Conservation (phyloP, 2,888 invertebrate genomes). For the Onthophagus sagittarius region DNA sequence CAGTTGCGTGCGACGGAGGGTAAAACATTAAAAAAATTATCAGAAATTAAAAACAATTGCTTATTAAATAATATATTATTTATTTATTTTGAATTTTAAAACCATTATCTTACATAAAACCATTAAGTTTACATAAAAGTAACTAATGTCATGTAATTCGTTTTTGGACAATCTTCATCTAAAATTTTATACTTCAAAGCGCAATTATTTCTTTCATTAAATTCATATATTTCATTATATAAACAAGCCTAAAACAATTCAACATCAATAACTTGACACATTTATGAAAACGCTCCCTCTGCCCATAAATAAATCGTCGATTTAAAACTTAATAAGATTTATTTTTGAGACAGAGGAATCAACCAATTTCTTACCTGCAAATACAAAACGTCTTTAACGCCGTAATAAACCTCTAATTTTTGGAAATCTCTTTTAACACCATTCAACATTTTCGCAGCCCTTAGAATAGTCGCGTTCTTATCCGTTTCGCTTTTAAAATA, state of each 20-base stretch:
- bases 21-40: no score
- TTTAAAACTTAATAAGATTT: no score
- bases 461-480: constrained; percentile 52
- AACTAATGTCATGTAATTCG: constrained; percentile 42
- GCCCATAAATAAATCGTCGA: background rate
- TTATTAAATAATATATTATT: no score
- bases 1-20: no score
- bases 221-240: constrained; percentile 69
- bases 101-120: background rate
- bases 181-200: constrained; percentile 76
- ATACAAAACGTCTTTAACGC: constrained; percentile 70
- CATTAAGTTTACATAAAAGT: background rate
- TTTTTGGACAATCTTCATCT: constrained; percentile 66
- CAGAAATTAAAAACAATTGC: no score
- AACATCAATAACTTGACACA: no score
- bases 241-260: constrained; percentile 60
- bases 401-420: constrained; percentile 71
- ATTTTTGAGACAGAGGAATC: constrained; percentile 17
- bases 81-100: no score
- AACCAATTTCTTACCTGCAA: constrained; percentile 54
- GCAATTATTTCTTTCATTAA: constrained; percentile 72
- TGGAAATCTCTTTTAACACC: constrained; percentile 67
- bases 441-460: constrained; percentile 60
- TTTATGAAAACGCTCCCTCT: background rate
- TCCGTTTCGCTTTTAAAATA: constrained; percentile 48